Evolutionary conservation across 1,140 invertebrate species (phyloP).

Genomic region (Ostrea denselamellosa): DNA sequence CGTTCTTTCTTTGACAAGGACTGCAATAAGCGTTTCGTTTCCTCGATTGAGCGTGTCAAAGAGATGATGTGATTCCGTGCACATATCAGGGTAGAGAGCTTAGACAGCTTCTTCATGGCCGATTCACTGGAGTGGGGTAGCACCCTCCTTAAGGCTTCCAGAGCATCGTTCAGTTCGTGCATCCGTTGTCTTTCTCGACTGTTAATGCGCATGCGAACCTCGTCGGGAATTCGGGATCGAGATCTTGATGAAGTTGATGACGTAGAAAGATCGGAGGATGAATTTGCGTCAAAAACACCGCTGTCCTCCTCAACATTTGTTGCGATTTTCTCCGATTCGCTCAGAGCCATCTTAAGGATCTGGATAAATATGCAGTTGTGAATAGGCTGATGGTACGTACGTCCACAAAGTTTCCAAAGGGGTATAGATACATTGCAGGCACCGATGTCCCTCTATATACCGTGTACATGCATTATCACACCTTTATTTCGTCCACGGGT

Average conservation of each 20-base stretch:
- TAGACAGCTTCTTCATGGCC: constrained; percentile 37
- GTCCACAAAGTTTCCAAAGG: background rate
- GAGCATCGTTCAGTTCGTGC: constrained; percentile 70
- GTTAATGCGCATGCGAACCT: constrained; percentile 54
- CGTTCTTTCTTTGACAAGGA: background rate
- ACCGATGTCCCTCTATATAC: background rate
- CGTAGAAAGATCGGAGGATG: background rate
- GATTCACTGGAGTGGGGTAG: constrained; percentile 19
- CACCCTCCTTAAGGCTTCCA: constrained; percentile 55
- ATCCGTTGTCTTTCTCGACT: constrained; percentile 68
- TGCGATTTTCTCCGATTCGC: background rate
- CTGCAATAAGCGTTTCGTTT: constrained; percentile 63
- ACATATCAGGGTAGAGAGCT: constrained; percentile 37
- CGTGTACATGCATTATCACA: background rate
- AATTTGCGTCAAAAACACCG: constrained; percentile 3
- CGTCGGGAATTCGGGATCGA: background rate
- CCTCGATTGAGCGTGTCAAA: constrained; percentile 64
- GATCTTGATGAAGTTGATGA: background rate
- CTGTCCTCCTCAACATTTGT: background rate
- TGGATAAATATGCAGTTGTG: background rate
- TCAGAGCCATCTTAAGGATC: background rate
- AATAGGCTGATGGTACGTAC: background rate
- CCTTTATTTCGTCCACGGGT: background rate
- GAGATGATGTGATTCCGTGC: constrained; percentile 41
- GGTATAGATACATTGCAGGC: background rate